phyloP scores from a whole-genome alignment of 2,797 vertebrate species.

The Sciaenops ocellatus region DNA sequence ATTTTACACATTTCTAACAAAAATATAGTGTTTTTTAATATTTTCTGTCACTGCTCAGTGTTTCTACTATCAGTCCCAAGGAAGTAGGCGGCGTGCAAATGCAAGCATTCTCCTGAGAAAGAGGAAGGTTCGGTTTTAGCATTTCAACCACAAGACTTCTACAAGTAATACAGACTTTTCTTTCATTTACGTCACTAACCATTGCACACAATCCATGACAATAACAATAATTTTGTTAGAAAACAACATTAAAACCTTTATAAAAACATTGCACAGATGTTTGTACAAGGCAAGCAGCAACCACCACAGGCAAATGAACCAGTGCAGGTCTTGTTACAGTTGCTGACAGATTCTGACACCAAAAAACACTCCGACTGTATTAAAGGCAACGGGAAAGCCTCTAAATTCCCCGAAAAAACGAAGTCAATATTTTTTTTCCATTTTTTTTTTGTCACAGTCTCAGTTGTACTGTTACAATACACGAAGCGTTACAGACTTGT shows the following conservation, averaged over 20 bases:
- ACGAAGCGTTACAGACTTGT: too few species aligned
- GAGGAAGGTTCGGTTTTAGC: conserved; percentile 62
- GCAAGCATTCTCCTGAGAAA: conserved; percentile 70
- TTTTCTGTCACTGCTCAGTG: conserved; percentile 36
- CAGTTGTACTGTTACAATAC: too few species aligned
- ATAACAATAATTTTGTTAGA: conserved; percentile 12
- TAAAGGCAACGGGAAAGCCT: not conserved
- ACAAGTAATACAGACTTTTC: conserved; percentile 18
- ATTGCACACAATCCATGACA: conserved; percentile 47
- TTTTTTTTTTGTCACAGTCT: too few species aligned
- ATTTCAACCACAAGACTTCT: conserved; percentile 44
- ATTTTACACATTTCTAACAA: conserved; percentile 63
- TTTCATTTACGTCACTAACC: conserved; percentile 14
- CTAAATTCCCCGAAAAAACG: not conserved
- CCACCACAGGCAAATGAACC: conserved; percentile 11
- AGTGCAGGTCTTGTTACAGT: conserved; percentile 10
- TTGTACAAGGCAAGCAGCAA: conserved; percentile 31
- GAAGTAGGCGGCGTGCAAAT: conserved; percentile 55
- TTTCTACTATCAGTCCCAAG: conserved; percentile 36
- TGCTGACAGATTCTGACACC: conserved; percentile 1
- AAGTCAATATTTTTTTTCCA: too few species aligned
- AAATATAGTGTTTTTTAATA: conserved; percentile 46
- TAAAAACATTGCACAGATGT: conserved; percentile 29
- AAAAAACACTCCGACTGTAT: not conserved
- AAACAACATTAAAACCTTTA: conserved; percentile 34